These are phyloP conservation scores for Harmothoe impar DNA, from an alignment of 2,888 invertebrate genomes.

Conservation along the genomic window DNA sequence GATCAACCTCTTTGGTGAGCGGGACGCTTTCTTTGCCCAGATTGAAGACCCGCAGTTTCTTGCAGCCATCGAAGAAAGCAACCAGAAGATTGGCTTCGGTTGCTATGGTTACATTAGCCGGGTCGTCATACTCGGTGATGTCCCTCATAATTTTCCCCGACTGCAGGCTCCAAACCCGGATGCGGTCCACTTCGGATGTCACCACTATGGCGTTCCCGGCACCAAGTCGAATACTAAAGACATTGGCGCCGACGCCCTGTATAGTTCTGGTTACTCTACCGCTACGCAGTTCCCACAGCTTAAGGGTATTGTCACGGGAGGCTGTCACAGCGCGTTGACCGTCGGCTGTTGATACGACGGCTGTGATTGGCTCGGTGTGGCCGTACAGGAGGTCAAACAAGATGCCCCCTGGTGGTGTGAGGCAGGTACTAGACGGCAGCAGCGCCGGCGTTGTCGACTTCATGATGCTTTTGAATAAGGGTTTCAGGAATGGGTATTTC, in stretches of 20 bases:
- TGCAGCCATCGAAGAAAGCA: constrained; percentile 79
- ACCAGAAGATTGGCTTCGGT: constrained; percentile 76
- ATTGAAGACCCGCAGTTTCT: constrained; percentile 77
- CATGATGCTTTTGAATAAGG: constrained; percentile 75
- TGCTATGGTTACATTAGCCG: constrained; percentile 77
- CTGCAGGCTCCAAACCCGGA: constrained; percentile 77
- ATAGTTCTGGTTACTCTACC: constrained; percentile 79
- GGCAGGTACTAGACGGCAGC: constrained; percentile 79
- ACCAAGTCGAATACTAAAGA: constrained; percentile 74
- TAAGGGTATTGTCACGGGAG: constrained; percentile 80
- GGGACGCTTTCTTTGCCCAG: constrained; percentile 65
- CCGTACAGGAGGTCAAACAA: constrained; percentile 80
- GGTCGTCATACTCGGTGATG: constrained; percentile 77
- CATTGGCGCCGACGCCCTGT: constrained; percentile 76
- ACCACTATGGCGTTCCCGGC: constrained; percentile 74
- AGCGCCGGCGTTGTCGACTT: constrained; percentile 77
- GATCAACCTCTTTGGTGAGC: constrained; percentile 66
- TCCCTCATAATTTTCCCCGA: constrained; percentile 73
- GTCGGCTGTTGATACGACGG: constrained; percentile 78
- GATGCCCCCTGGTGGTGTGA: constrained; percentile 80
- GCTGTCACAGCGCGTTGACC: constrained; percentile 78
- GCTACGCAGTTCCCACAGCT: constrained; percentile 80
- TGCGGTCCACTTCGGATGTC: constrained; percentile 76
- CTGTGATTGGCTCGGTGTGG: constrained; percentile 80
- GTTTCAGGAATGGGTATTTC: constrained; percentile 77